phyloP scores from a whole-genome alignment of 2,113 vertebrate genomes.

The Verasper variegatus region DNA sequence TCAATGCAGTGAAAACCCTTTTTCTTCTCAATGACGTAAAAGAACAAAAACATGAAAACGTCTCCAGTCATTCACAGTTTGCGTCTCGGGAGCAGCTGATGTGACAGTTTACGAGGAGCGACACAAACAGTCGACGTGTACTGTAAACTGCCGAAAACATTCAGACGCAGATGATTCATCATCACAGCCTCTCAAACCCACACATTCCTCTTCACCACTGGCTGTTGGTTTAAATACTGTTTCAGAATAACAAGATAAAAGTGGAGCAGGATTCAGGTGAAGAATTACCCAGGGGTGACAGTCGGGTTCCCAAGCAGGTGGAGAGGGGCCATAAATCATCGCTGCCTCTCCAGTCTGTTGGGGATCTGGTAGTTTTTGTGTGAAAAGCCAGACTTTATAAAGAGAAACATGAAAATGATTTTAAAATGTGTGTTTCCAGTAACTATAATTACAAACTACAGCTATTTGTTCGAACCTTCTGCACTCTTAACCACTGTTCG shows the following conservation, averaged over 20 bases:
- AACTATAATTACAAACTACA: too few relatives aligned
- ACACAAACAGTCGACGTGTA: constrained; percentile 12
- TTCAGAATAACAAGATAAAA: constrained; percentile 37
- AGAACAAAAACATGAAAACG: constrained; percentile 1
- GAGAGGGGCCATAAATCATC: constrained; percentile 60
- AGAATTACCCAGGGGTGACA: constrained; percentile 30
- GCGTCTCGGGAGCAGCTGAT: constrained; percentile 40
- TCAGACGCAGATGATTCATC: constrained; percentile 25
- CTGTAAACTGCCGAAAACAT: constrained; percentile 20
- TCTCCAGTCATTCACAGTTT: constrained; percentile 23
- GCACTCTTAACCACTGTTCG: too few relatives aligned
- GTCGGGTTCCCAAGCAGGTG: constrained; percentile 28
- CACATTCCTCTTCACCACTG: constrained; percentile 10
- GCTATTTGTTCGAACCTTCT: too few relatives aligned
- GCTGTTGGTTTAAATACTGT: constrained; percentile 36
- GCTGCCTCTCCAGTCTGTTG: background rate
- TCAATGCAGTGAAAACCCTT: constrained; percentile 18
- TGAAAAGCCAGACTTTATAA: too few relatives aligned
- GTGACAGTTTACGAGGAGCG: constrained; percentile 46
- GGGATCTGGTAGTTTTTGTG: too few relatives aligned
- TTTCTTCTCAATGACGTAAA: background rate
- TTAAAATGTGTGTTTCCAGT: too few relatives aligned
- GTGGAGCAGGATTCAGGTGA: constrained; percentile 30
- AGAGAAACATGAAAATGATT: too few relatives aligned
- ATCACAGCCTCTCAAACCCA: constrained; percentile 20